A percentile compares a stretch with the other conserved stretches of the same genome.
Evolutionary conservation across 2,113 vertebrate genomes (phyloP).

Genomic region (Catharus minimus): DNA sequence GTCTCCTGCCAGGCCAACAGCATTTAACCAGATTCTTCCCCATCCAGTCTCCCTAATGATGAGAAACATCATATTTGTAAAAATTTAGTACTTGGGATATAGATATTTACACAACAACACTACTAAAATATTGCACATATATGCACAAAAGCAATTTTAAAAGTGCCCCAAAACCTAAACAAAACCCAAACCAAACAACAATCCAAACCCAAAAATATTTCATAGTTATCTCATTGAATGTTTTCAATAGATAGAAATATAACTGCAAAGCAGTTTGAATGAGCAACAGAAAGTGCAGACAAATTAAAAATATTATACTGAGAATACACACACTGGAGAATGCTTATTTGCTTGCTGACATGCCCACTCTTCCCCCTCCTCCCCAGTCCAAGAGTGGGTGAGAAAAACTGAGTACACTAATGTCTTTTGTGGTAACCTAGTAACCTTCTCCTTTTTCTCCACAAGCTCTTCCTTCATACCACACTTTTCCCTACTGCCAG

Average conservation of each 20-base stretch:
- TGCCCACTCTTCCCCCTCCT: neutral
- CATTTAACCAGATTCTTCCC: neutral
- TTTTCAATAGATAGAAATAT: neutral
- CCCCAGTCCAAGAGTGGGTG: neutral
- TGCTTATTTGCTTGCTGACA: neutral
- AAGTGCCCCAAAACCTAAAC: neutral
- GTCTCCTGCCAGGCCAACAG: neutral
- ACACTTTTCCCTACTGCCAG: neutral
- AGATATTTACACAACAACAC: neutral
- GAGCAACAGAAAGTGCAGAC: neutral
- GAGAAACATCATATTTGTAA: neutral
- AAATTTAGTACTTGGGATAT: neutral
- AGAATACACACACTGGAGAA: neutral
- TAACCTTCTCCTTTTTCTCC: conserved; percentile 21
- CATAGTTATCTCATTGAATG: fast-evolving
- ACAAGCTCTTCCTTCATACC: conserved; percentile 3
- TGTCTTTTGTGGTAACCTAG: conserved; percentile 26
- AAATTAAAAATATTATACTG: neutral
- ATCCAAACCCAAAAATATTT: neutral
- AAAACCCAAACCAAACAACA: neutral
- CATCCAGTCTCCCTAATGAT: neutral
- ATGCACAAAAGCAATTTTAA: neutral
- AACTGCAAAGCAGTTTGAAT: neutral
- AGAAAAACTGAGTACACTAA: neutral
- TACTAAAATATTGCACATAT: neutral